phyloP scores from a whole-genome alignment of 2,797 vertebrate genomes.

The Sus cebifrons region DNA sequence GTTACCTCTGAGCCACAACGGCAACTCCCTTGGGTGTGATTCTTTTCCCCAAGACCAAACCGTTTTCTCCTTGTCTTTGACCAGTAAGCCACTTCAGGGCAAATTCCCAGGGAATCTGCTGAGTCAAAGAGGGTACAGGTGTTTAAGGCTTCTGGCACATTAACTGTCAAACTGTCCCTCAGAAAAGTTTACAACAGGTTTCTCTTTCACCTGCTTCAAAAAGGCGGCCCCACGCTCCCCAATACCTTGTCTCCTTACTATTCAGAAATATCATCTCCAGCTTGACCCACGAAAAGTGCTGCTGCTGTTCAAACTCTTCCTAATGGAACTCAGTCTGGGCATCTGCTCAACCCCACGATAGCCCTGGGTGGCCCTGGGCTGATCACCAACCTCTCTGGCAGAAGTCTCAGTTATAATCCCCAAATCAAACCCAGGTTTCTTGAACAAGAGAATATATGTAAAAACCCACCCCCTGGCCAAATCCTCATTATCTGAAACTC shows the following conservation, averaged over 20 bases:
- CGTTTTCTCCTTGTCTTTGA: constrained; percentile 17
- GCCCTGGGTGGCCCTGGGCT: not conserved
- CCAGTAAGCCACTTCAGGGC: not conserved
- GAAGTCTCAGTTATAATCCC: not conserved
- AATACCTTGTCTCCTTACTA: not conserved
- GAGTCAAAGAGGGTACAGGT: not conserved
- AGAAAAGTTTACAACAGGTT: not conserved
- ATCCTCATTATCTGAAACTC: constrained; percentile 35
- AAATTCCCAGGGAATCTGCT: not conserved
- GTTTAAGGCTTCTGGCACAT: not conserved
- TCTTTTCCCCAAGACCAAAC: not conserved
- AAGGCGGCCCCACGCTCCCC: not conserved
- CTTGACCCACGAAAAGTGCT: not conserved
- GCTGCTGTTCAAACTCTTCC: not conserved
- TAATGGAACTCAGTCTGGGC: not conserved
- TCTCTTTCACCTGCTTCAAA: not conserved
- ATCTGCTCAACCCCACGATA: not conserved
- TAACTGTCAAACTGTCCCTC: not conserved
- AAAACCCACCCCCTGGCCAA: not conserved
- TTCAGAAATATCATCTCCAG: not conserved
- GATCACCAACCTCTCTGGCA: not conserved
- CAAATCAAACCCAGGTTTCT: not conserved
- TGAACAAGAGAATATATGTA: not conserved
- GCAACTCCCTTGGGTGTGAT: no score
- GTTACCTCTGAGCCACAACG: no score